These are phyloP conservation scores for Poeciliopsis occidentalis DNA, from an alignment of 2,113 vertebrate genomes.

Conservation along the genomic window DNA sequence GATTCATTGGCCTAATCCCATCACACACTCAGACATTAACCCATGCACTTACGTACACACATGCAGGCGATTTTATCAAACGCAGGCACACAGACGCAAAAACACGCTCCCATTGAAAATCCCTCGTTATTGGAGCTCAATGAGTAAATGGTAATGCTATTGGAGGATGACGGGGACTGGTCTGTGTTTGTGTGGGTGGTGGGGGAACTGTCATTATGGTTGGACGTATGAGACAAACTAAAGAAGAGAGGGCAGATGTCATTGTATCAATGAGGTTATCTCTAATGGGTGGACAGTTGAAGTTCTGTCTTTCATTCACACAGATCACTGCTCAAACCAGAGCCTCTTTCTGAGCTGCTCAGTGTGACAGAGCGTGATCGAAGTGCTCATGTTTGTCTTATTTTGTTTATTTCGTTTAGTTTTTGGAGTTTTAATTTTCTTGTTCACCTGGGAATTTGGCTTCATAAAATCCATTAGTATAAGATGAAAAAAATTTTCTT, in stretches of 20 bases:
- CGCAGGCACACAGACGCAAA: slow-evolving; percentile 24
- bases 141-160: slow-evolving; percentile 56
- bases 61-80: slow-evolving; percentile 47
- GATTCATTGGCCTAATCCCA: slow-evolving; percentile 75
- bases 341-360: slow-evolving; percentile 21
- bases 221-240: slow-evolving; percentile 58
- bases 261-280: slow-evolving; percentile 66
- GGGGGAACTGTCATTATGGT: slow-evolving; percentile 44
- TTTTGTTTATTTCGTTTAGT: not conserved
- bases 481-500: not conserved
- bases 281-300: slow-evolving; percentile 63
- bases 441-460: not conserved
- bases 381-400: slow-evolving; percentile 5
- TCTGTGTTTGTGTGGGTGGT: not conserved
- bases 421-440: not conserved
- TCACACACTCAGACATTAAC: slow-evolving; percentile 61
- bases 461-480: not conserved
- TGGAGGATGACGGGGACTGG: slow-evolving; percentile 40
- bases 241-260: slow-evolving; percentile 63
- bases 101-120: slow-evolving; percentile 58
- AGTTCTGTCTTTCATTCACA: slow-evolving; percentile 63
- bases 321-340: slow-evolving; percentile 26
- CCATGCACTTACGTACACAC: slow-evolving; percentile 56
- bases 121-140: slow-evolving; percentile 60
- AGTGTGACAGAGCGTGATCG: slow-evolving; percentile 33